Conservation (phyloP, 2,888 invertebrate species). For the Tanytarsus gracilentus region DNA sequence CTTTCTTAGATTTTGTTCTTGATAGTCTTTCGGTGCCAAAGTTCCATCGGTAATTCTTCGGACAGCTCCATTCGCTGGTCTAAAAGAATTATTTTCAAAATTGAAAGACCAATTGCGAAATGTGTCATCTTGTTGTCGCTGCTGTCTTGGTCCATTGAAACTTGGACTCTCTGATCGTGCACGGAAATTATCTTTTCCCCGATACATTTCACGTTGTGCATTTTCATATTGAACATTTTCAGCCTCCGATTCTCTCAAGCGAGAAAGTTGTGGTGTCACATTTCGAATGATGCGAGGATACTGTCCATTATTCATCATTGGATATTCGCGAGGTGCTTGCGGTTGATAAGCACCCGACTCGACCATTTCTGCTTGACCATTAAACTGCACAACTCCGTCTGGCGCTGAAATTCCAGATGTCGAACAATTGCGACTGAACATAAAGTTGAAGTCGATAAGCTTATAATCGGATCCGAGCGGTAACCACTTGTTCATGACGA, state of each 20-base stretch:
- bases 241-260: slow-evolving; percentile 37
- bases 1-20: slow-evolving; percentile 19
- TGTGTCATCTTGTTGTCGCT: slow-evolving; percentile 37
- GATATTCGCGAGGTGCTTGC: slow-evolving; percentile 15
- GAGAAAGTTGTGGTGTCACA: slow-evolving; percentile 36
- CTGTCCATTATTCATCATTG: slow-evolving; percentile 20
- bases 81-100: slow-evolving; percentile 40
- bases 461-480: slow-evolving; percentile 48
- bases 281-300: slow-evolving; percentile 37
- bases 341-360: slow-evolving; percentile 30
- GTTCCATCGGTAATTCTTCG: slow-evolving; percentile 31
- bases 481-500: slow-evolving; percentile 57
- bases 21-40: slow-evolving; percentile 27
- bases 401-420: too few species aligned
- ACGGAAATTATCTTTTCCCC: slow-evolving; percentile 30
- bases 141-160: slow-evolving; percentile 35
- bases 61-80: slow-evolving; percentile 33
- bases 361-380: slow-evolving; percentile 37
- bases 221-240: slow-evolving; percentile 30
- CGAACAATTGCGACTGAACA: slow-evolving; percentile 42
- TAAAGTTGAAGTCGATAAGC: slow-evolving; percentile 46
- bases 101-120: slow-evolving; percentile 42
- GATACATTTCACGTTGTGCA: slow-evolving; percentile 31
- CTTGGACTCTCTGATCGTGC: slow-evolving; percentile 42
- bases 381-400: slow-evolving; percentile 40